Percentiles rank a stretch among this genome's conserved stretches.
Conservation (phyloP, 2,113 vertebrate genomes). For the Proteles cristata region DNA sequence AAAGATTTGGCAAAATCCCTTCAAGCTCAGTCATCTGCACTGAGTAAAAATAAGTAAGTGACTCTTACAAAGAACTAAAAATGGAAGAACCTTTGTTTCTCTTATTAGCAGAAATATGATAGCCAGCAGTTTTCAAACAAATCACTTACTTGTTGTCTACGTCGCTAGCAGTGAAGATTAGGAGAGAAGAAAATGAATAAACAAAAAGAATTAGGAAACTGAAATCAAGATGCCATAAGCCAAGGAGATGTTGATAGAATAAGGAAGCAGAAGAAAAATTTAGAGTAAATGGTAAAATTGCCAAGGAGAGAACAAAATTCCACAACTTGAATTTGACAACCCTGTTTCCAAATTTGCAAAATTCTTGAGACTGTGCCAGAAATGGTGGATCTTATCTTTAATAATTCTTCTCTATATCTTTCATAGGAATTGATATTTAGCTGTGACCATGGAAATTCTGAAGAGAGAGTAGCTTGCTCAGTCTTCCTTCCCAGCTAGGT, state of each 20-base stretch:
- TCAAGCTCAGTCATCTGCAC: background rate
- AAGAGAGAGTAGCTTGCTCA: background rate
- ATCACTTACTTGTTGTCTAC: background rate
- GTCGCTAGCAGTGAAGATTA: rapidly evolving
- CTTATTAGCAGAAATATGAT: background rate
- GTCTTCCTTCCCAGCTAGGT: background rate
- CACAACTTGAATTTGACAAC: background rate
- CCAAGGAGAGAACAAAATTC: background rate
- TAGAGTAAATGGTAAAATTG: background rate
- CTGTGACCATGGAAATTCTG: background rate
- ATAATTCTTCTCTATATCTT: background rate
- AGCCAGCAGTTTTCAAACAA: background rate
- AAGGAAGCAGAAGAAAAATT: background rate
- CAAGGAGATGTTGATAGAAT: background rate
- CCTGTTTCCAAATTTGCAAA: background rate
- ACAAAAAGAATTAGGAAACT: conserved; percentile 14
- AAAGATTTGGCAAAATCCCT: background rate
- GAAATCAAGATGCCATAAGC: background rate
- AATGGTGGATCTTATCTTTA: background rate
- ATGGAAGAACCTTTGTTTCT: background rate
- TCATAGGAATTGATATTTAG: background rate
- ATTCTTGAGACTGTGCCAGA: background rate
- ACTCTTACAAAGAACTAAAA: background rate
- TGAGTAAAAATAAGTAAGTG: background rate
- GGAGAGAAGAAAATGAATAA: background rate